A percentile compares a stretch with the other conserved stretches of the same genome.
Conservation (phyloP, 2,888 invertebrate species). For the Elmis aenea region DNA sequence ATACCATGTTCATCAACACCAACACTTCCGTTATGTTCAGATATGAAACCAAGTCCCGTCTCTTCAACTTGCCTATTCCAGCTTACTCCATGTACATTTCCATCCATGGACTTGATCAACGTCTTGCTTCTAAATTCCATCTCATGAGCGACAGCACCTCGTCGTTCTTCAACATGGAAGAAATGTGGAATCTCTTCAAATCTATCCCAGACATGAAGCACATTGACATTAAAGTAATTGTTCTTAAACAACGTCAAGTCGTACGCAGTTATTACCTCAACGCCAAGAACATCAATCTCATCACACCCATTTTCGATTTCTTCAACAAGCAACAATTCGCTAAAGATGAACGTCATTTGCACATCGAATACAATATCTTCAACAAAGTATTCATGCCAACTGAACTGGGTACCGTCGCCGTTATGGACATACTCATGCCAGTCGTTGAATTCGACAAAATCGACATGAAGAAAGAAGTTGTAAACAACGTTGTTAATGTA, state of each 20-base stretch:
- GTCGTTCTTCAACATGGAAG: constrained; percentile 20
- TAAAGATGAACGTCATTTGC: constrained; percentile 17
- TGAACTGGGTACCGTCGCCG: constrained; percentile 43
- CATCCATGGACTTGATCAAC: constrained; percentile 23
- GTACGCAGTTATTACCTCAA: constrained; percentile 22
- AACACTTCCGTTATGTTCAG: constrained; percentile 18
- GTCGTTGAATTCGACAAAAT: constrained; percentile 22
- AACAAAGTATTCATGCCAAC: constrained; percentile 34
- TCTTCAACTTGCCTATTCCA: constrained; percentile 19
- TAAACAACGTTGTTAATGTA: constrained; percentile 29
- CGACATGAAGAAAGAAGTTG: constrained; percentile 29
- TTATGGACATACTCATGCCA: constrained; percentile 37
- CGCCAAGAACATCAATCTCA: constrained; percentile 19
- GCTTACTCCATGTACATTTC: constrained; percentile 17
- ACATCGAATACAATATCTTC: constrained; percentile 23
- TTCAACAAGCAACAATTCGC: constrained; percentile 11
- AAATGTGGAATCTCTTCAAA: constrained; percentile 9
- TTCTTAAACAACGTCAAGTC: constrained; percentile 21
- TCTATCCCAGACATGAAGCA: constrained; percentile 20
- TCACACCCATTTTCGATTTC: constrained; percentile 11
- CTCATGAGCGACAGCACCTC: constrained; percentile 13
- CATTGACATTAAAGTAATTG: constrained; percentile 21
- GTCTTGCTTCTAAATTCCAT: constrained; percentile 18
- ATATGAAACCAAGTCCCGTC: constrained; percentile 17
- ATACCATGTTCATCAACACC: constrained; percentile 26